These are phyloP conservation scores for Meghimatium bilineatum DNA, from an alignment of 2,888 invertebrate species.

Conservation along the genomic window DNA sequence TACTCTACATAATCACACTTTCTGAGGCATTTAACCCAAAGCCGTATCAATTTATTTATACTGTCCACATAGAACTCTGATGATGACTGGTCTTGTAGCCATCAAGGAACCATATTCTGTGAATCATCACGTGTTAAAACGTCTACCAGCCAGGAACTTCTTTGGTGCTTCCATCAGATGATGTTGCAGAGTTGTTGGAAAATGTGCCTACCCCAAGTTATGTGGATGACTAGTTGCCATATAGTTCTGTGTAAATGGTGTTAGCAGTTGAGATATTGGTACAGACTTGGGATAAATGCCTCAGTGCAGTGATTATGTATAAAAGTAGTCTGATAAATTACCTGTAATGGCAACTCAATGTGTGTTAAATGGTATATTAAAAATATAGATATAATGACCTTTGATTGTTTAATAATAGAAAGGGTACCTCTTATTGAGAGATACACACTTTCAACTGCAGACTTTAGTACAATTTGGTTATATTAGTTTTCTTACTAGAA, in stretches of 20 bases:
- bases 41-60: constrained; percentile 4
- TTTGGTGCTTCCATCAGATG: neutral
- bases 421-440: too few species aligned
- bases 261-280: neutral
- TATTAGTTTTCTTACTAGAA: too few species aligned
- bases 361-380: too few species aligned
- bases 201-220: neutral
- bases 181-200: neutral
- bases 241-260: neutral
- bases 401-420: too few species aligned
- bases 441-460: too few species aligned
- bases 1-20: neutral
- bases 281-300: neutral
- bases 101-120: constrained; percentile 3
- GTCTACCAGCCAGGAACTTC: constrained; percentile 1
- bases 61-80: neutral
- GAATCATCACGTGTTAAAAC: neutral
- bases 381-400: too few species aligned
- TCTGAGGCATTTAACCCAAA: neutral
- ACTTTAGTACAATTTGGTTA: too few species aligned
- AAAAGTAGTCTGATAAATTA: neutral
- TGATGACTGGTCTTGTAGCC: constrained; percentile 2
- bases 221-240: neutral
- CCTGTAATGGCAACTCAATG: neutral
- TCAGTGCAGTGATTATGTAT: neutral